Evolutionary conservation across 2,797 vertebrate species (phyloP).

Genomic region (Alca torda): DNA sequence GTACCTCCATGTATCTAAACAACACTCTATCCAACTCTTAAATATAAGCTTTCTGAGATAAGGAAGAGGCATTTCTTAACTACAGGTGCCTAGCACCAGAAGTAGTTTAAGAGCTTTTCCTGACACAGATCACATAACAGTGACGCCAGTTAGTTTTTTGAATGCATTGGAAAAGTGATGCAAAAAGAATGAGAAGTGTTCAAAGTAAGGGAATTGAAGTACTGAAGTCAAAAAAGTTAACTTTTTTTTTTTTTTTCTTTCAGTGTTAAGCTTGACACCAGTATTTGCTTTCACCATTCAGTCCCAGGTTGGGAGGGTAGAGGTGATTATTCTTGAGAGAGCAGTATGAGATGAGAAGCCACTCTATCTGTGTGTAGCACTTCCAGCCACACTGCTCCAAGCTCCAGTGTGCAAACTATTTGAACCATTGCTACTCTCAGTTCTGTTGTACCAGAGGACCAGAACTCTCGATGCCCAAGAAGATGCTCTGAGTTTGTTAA

Average conservation of each 20-base stretch:
- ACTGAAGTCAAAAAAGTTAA: not conserved
- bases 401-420: not conserved
- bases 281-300: not conserved
- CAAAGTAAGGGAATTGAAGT: not conserved
- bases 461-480: not conserved
- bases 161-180: not conserved
- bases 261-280: not conserved
- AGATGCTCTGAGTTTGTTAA: not conserved
- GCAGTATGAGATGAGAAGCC: not conserved
- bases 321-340: not conserved
- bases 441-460: not conserved
- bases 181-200: not conserved
- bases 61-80: not conserved
- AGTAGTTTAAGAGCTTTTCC: not conserved
- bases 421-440: not conserved
- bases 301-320: not conserved
- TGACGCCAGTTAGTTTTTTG: not conserved
- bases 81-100: not conserved
- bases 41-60: not conserved
- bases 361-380: not conserved
- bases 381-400: not conserved
- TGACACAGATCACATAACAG: not conserved
- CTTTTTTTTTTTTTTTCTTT: not conserved
- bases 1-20: not conserved
- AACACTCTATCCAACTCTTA: not conserved